phyloP scores from a whole-genome alignment of 2,888 invertebrate species.

The Asteroscopus sphinx region DNA sequence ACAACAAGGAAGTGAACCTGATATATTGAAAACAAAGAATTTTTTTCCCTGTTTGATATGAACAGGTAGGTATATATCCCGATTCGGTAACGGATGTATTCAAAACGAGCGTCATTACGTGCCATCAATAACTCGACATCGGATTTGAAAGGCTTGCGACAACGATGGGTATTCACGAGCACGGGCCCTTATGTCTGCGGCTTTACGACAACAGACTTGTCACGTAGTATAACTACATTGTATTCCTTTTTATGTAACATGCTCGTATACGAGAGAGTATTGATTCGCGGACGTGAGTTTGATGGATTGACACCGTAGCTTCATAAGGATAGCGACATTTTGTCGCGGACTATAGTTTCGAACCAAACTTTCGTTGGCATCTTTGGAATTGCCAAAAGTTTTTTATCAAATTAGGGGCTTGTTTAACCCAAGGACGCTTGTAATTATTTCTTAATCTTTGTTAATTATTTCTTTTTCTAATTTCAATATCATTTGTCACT shows the following conservation, averaged over 20 bases:
- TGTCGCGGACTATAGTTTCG: slow-evolving; percentile 22
- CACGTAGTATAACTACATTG: slow-evolving; percentile 62
- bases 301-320: slow-evolving; percentile 48
- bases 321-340: slow-evolving; percentile 17
- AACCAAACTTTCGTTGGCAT: slow-evolving; percentile 22
- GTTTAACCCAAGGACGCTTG: slow-evolving; percentile 11
- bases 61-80: slow-evolving; percentile 48
- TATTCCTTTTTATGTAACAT: slow-evolving; percentile 61
- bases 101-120: slow-evolving; percentile 65
- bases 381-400: slow-evolving; percentile 2
- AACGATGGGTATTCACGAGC: slow-evolving; percentile 46
- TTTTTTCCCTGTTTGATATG: slow-evolving; percentile 53
- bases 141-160: slow-evolving; percentile 60
- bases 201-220: slow-evolving; percentile 66
- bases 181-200: slow-evolving; percentile 61
- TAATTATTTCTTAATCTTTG: slow-evolving; percentile 1
- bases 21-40: slow-evolving; percentile 59
- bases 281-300: slow-evolving; percentile 48
- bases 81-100: slow-evolving; percentile 58
- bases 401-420: slow-evolving; percentile 23
- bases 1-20: slow-evolving; percentile 46
- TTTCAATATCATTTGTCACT: slow-evolving; percentile 15
- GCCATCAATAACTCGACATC: slow-evolving; percentile 68
- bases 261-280: slow-evolving; percentile 40
- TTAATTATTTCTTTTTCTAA: background rate